These are phyloP conservation scores for Cochlearius cochlearius DNA, from an alignment of 2,113 vertebrate genomes.

Conservation along the genomic window DNA sequence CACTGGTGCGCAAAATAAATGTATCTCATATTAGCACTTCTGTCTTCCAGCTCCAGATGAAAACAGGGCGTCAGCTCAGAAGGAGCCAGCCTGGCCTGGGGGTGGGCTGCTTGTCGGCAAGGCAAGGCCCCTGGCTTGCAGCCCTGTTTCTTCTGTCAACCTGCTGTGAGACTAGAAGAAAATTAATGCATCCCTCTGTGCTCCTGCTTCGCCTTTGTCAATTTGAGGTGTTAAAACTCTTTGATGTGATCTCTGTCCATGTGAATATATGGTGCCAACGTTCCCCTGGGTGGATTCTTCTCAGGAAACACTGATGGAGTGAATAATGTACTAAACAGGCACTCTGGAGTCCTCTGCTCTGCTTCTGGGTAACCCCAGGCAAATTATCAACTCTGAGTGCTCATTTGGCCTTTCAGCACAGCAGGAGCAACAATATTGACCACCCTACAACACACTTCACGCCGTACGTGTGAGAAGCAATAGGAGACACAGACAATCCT, in stretches of 20 bases:
- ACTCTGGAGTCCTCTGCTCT: not conserved
- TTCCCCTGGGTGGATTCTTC: not conserved
- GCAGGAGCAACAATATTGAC: not conserved
- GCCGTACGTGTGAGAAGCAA: not conserved
- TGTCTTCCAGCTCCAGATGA: not conserved
- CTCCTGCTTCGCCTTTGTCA: not conserved
- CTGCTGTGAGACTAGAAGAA: not conserved
- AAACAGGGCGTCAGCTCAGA: not conserved
- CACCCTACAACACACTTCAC: not conserved
- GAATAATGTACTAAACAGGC: not conserved
- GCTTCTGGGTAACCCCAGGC: not conserved
- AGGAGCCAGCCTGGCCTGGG: not conserved
- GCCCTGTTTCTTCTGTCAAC: not conserved
- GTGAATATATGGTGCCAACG: not conserved
- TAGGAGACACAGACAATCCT: not conserved
- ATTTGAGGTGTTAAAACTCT: slow-evolving; percentile 35
- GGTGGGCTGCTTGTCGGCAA: not conserved
- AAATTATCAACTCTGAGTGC: not conserved
- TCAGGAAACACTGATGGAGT: not conserved
- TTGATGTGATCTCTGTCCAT: not conserved
- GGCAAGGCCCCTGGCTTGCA: not conserved
- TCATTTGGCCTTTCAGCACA: not conserved
- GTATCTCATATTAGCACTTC: not conserved
- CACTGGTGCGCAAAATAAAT: not conserved
- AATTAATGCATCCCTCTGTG: not conserved